phyloP scores from a whole-genome alignment of 1,140 invertebrate genomes.

The Ostrea edulis region DNA sequence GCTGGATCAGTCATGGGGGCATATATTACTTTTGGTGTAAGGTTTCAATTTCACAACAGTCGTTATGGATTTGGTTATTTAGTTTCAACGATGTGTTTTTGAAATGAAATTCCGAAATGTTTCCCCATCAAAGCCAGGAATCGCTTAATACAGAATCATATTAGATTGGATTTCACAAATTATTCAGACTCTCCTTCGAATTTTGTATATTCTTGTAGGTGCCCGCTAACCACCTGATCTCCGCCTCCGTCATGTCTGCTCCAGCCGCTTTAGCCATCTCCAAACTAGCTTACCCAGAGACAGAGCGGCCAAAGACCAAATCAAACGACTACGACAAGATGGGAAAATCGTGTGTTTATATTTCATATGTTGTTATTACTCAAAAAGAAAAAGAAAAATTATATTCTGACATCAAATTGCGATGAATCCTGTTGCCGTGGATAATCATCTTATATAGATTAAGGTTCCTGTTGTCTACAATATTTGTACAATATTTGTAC shows the following conservation, averaged over 20 bases:
- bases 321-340: conserved; percentile 43
- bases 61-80: neutral
- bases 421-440: neutral
- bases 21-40: conserved; percentile 72
- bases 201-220: conserved; percentile 65
- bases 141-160: too few species aligned
- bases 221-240: conserved; percentile 83
- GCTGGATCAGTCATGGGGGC: conserved; percentile 74
- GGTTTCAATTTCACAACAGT: neutral
- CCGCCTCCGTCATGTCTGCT: conserved; percentile 96
- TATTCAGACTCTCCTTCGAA: neutral
- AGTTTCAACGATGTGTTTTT: neutral
- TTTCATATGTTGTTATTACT: neutral
- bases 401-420: neutral
- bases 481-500: neutral
- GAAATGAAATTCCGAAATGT: neutral
- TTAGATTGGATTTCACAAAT: neutral
- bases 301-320: conserved; percentile 45
- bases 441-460: neutral
- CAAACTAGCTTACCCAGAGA: conserved; percentile 94
- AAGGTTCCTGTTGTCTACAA: neutral
- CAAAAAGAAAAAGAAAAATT: neutral
- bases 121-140: neutral
- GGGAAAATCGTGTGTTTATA: conserved; percentile 35
- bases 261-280: conserved; percentile 92